A percentile compares a stretch with the other conserved stretches of the same genome.
Evolutionary conservation across 2,113 vertebrate species (phyloP).

Genomic region (Ochotona princeps): DNA sequence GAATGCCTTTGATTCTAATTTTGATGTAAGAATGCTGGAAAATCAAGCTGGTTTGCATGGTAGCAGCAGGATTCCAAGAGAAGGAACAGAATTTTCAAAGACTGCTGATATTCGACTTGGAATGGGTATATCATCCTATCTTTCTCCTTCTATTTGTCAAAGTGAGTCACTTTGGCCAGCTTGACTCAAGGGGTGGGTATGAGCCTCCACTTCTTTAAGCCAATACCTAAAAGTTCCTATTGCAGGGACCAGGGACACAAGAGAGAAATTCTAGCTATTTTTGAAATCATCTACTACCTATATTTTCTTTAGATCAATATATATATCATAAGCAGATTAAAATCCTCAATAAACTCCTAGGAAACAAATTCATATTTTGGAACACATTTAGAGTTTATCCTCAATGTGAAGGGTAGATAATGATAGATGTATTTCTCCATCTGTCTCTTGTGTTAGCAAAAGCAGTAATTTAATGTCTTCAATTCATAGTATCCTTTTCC

Average conservation of each 20-base stretch:
- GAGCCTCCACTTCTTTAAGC: background rate
- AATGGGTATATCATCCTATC: background rate
- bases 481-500: conserved; percentile 35
- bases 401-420: background rate
- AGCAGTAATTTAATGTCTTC: background rate
- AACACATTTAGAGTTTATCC: conserved; percentile 36
- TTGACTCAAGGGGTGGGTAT: background rate
- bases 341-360: background rate
- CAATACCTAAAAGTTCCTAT: background rate
- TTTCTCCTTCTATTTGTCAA: background rate
- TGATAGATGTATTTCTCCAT: background rate
- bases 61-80: background rate
- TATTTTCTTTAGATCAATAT: conserved; percentile 34
- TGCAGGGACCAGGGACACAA: background rate
- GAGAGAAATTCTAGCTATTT: background rate
- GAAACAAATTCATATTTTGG: conserved; percentile 19
- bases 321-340: background rate
- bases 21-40: background rate
- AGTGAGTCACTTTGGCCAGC: background rate
- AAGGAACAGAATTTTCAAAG: background rate
- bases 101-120: background rate
- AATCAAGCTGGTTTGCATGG: background rate
- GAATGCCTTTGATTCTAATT: background rate
- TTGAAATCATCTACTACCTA: background rate
- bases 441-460: conserved; percentile 23